Conservation (phyloP, 2,113 vertebrate species). For the Pituophis catenifer region DNA sequence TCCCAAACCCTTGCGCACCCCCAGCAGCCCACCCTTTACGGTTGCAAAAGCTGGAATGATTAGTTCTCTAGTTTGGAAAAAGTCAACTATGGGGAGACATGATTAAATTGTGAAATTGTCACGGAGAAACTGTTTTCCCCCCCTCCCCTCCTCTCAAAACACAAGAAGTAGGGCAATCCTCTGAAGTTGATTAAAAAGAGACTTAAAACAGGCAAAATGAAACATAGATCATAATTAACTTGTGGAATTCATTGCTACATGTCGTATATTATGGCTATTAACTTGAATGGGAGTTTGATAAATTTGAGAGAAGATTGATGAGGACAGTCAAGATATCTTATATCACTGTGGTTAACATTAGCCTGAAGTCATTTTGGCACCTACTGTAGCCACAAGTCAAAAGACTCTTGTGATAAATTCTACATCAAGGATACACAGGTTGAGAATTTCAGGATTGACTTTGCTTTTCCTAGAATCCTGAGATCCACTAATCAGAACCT, state of each 20-base stretch:
- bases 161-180: not conserved
- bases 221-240: not conserved
- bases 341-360: not conserved
- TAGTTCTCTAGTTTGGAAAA: not conserved
- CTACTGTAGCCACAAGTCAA: not conserved
- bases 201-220: not conserved
- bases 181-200: not conserved
- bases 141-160: not conserved
- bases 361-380: constrained; percentile 8
- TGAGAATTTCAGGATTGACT: not conserved
- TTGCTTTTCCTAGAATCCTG: not conserved
- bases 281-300: not conserved
- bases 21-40: not conserved
- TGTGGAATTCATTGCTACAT: not conserved
- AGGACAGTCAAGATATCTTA: not conserved
- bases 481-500: not conserved
- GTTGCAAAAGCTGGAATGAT: not conserved
- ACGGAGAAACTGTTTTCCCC: not conserved
- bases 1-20: no score
- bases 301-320: not conserved
- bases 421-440: not conserved
- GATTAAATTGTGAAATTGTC: not conserved
- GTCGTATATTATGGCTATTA: not conserved
- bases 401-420: not conserved
- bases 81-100: not conserved